Evolutionary conservation across 2,797 vertebrate genomes (phyloP).

Genomic region (Lateolabrax maculatus): DNA sequence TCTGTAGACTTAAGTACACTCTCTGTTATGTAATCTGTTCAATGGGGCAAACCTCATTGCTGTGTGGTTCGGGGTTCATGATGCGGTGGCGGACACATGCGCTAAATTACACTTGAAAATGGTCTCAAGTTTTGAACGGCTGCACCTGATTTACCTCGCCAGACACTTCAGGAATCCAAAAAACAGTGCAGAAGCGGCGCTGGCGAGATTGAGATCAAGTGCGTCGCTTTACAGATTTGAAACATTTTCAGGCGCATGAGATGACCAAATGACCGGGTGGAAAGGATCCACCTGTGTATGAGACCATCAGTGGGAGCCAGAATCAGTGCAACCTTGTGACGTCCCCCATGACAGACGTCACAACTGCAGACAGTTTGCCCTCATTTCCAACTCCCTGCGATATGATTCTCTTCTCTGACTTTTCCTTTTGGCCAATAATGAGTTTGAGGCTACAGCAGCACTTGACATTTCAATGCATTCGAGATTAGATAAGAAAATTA

Average conservation of each 20-base stretch:
- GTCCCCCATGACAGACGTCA: slow-evolving; percentile 17
- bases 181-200: background rate
- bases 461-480: slow-evolving; percentile 47
- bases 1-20: slow-evolving; percentile 49
- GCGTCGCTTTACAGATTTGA: slow-evolving; percentile 10
- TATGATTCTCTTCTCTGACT: slow-evolving; percentile 33
- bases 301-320: slow-evolving; percentile 6
- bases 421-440: slow-evolving; percentile 26
- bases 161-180: slow-evolving; percentile 3
- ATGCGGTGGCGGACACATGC: slow-evolving; percentile 29
- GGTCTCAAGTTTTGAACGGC: slow-evolving; percentile 12
- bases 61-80: slow-evolving; percentile 50
- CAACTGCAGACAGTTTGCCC: slow-evolving; percentile 22
- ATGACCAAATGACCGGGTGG: slow-evolving; percentile 13
- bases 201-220: slow-evolving; percentile 15
- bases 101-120: slow-evolving; percentile 32
- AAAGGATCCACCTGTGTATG: slow-evolving; percentile 8
- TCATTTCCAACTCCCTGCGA: slow-evolving; percentile 46
- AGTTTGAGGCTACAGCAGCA: slow-evolving; percentile 31
- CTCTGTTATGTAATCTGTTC: slow-evolving; percentile 15
- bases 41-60: background rate
- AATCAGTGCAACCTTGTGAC: background rate
- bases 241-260: slow-evolving; percentile 46
- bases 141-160: slow-evolving; percentile 19
- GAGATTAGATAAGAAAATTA: slow-evolving; percentile 13